Evolutionary conservation across 2,797 vertebrate species (phyloP).

Genomic region (Heliangelus exortis): DNA sequence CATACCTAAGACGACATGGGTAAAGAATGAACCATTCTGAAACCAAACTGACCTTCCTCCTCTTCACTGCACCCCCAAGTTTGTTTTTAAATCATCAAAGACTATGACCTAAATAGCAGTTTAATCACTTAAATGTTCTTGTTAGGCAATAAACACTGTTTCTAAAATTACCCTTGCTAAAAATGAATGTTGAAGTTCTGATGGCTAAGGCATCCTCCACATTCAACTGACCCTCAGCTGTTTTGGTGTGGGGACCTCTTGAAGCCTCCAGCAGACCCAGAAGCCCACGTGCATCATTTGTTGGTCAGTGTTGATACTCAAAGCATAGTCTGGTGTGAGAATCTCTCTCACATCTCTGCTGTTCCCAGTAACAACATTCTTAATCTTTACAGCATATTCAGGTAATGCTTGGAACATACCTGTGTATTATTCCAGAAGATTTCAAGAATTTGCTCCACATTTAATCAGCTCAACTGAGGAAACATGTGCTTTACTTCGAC

Average conservation of each 20-base stretch:
- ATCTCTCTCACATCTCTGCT: background rate
- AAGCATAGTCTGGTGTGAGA: background rate
- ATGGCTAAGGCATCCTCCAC: background rate
- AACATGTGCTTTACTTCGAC: background rate
- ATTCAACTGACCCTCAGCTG: no score
- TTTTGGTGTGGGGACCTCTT: background rate
- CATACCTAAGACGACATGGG: background rate
- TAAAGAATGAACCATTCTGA: background rate
- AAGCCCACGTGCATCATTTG: no score
- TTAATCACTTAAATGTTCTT: background rate
- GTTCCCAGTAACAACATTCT: fast-evolving
- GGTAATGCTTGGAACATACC: background rate
- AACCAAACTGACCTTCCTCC: background rate
- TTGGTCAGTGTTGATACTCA: background rate
- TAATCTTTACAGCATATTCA: background rate
- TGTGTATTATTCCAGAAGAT: background rate
- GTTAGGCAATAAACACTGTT: background rate
- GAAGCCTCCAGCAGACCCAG: background rate
- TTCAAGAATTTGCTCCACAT: background rate
- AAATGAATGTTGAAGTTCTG: background rate
- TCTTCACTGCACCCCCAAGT: background rate
- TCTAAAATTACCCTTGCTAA: background rate
- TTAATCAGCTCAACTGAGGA: background rate
- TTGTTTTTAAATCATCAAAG: background rate
- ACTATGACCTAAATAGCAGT: background rate